Evolutionary conservation across 2,113 vertebrate genomes (phyloP).

Genomic region (Tetrao urogallus): DNA sequence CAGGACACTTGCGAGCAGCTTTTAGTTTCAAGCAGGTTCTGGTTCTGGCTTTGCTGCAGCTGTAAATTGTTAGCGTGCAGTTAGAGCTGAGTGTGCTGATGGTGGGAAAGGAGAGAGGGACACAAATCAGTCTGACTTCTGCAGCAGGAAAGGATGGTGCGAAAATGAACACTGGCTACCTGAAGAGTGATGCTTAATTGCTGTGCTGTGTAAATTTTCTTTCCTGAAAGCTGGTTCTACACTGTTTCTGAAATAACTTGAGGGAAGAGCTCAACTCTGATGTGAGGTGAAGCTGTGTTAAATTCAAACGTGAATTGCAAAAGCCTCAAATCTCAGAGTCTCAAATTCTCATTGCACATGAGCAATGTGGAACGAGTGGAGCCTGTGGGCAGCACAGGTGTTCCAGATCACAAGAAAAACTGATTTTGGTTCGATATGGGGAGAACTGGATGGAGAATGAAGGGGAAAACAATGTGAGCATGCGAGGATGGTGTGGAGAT

Average conservation of each 20-base stretch:
- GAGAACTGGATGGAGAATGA: not conserved
- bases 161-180: not conserved
- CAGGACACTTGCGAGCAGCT: not conserved
- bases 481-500: not conserved
- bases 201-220: not conserved
- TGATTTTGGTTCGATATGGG: fast-evolving
- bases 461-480: not conserved
- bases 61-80: fast-evolving
- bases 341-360: not conserved
- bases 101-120: not conserved
- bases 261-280: not conserved
- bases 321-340: not conserved
- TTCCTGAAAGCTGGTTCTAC: not conserved
- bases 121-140: not conserved
- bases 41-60: not conserved
- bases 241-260: not conserved
- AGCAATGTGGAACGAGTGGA: not conserved
- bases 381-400: not conserved
- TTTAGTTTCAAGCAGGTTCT: not conserved
- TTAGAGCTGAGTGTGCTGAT: not conserved
- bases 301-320: fast-evolving
- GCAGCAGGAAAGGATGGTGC: not conserved
- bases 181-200: not conserved
- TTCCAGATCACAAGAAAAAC: not conserved
- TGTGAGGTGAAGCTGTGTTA: not conserved